Evolutionary conservation across 2,888 invertebrate genomes (phyloP).

Genomic region (Tenthredo mesomela): DNA sequence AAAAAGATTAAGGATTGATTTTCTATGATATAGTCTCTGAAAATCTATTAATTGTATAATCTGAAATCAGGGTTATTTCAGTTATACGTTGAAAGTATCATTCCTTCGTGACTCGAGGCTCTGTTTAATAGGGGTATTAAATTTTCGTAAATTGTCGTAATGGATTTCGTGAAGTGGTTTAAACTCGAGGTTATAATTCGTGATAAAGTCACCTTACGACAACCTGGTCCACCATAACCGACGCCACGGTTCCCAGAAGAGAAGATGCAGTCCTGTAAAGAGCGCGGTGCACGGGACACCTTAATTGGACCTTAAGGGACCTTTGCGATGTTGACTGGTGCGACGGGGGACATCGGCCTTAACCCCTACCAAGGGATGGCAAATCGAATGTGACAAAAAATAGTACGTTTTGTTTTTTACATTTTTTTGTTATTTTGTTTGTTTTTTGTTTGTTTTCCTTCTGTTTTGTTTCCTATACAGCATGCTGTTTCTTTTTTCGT

Average conservation of each 20-base stretch:
- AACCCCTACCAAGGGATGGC: slow-evolving; percentile 29
- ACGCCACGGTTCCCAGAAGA: slow-evolving; percentile 19
- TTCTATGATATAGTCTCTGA: neutral
- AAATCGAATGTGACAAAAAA: neutral
- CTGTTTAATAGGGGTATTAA: neutral
- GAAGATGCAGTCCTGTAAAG: slow-evolving; percentile 30
- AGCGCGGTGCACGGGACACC: neutral
- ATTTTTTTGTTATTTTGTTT: neutral
- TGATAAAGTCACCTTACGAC: slow-evolving; percentile 18
- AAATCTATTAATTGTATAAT: neutral
- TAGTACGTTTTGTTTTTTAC: neutral
- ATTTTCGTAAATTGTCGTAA: neutral
- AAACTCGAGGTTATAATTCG: slow-evolving; percentile 23
- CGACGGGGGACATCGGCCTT: slow-evolving; percentile 22
- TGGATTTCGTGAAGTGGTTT: neutral
- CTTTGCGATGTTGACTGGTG: slow-evolving; percentile 15
- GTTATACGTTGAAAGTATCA: neutral
- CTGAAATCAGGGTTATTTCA: neutral
- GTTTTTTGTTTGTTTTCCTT: neutral
- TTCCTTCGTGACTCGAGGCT: neutral
- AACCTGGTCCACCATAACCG: slow-evolving; percentile 34
- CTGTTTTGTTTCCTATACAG: neutral
- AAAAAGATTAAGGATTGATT: neutral
- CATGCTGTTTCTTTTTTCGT: neutral
- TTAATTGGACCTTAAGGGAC: slow-evolving; percentile 48